Evolutionary conservation across 2,888 invertebrate species (phyloP).

Genomic region (Hirudinaria manillensis): DNA sequence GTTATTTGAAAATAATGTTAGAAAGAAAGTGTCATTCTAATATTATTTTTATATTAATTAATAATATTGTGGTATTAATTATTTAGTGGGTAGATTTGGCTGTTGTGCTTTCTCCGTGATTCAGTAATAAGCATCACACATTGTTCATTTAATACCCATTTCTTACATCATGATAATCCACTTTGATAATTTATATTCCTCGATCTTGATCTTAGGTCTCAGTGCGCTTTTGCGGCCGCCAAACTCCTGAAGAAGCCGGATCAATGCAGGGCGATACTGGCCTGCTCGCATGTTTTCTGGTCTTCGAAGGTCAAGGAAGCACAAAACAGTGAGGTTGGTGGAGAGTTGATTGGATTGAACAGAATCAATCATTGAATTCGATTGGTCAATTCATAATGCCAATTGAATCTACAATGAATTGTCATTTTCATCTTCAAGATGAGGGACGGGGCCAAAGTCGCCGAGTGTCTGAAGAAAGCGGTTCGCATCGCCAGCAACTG

Average conservation of each 20-base stretch:
- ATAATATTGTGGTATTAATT: too few relatives aligned
- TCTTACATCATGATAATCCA: too few relatives aligned
- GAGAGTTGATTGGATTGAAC: too few relatives aligned
- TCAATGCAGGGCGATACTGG: conserved; percentile 87
- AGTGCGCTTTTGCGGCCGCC: conserved; percentile 89
- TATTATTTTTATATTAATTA: too few relatives aligned
- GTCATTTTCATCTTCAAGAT: conserved; percentile 57
- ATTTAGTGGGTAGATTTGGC: too few relatives aligned
- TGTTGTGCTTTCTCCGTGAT: too few relatives aligned
- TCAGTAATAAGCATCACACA: too few relatives aligned
- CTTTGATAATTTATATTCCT: background rate
- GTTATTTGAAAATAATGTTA: too few relatives aligned
- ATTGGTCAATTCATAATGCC: background rate
- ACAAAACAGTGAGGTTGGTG: conserved; percentile 44
- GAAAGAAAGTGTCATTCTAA: too few relatives aligned
- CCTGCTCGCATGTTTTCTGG: conserved; percentile 95
- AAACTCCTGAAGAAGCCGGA: conserved; percentile 95
- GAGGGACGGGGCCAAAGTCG: conserved; percentile 80
- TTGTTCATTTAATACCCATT: background rate
- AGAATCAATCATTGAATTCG: background rate
- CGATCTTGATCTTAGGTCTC: conserved; percentile 58
- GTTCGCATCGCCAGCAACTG: conserved; percentile 91
- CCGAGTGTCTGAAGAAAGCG: conserved; percentile 91
- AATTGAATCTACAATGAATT: too few relatives aligned
- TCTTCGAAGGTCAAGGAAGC: conserved; percentile 61